phyloP scores from a whole-genome alignment of 1,140 invertebrate genomes.

The Macrotrachela quadricornifera region DNA sequence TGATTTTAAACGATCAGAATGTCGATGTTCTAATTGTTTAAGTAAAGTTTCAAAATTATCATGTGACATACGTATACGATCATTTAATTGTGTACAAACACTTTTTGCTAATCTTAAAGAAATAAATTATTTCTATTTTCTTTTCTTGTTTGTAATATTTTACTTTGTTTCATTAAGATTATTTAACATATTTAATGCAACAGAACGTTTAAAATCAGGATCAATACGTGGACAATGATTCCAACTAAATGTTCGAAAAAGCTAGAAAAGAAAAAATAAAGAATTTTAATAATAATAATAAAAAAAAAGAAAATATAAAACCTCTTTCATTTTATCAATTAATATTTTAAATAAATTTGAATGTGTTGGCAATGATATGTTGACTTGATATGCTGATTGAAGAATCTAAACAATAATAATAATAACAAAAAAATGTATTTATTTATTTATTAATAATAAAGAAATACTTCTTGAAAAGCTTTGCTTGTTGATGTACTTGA shows the following conservation, averaged over 20 bases:
- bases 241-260: conserved; percentile 40
- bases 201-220: conserved; percentile 46
- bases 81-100: conserved; percentile 48
- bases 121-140: no score
- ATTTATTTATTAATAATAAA: no score
- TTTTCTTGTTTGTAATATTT: no score
- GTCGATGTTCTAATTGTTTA: conserved; percentile 43
- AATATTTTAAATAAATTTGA: conserved; percentile 50
- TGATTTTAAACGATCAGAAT: conserved; percentile 48
- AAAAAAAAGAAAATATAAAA: conserved; percentile 17
- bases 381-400: conserved; percentile 56
- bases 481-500: background rate
- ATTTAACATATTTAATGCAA: conserved; percentile 48
- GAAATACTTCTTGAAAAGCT: background rate
- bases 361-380: conserved; percentile 52
- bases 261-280: conserved; percentile 15
- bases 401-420: conserved; percentile 37
- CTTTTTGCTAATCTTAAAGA: conserved; percentile 43
- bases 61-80: conserved; percentile 44
- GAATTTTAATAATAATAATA: background rate
- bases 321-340: conserved; percentile 50
- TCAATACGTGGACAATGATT: conserved; percentile 41
- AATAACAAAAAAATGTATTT: conserved; percentile 2
- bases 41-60: conserved; percentile 46
- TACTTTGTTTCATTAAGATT: conserved; percentile 42